Base-by-base conservation (phyloP, 2,113 vertebrate genomes). In the Noturus placidus region DNA sequence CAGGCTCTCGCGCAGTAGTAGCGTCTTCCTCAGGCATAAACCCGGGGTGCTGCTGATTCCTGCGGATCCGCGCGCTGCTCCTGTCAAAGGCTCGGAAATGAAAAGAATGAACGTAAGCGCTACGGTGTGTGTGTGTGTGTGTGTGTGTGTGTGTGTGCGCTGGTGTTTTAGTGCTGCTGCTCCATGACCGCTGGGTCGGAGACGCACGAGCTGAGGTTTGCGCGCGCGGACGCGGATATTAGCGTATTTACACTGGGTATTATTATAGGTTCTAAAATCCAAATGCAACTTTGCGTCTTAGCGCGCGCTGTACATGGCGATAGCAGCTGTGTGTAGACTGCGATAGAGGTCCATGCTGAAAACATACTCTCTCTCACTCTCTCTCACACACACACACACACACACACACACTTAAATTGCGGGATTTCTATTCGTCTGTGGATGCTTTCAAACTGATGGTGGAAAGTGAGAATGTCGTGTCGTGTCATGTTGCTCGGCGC, bases 101-200 rank as follows among this genome's bases (percentile, higher is more conserved):
- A 96, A 95, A 92, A 94, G 94, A 91, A 93, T 95, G 94, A 95
- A 96, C 92, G 95, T 96, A 94, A 96, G 95, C 93, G 92, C 93
- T 93, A 89, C 91, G 90, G 93, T 22, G 57, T 81, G 77, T 72
- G 85, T 72, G 82, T 92, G 85, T 74, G 88, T 65, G 82, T 70
- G 52, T n/a, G 50, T 5, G 69, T 20, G 38, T 17, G 72, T 27
- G 38, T 46, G 72, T 76, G 67, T 38, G 74, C 8, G 74, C 74
- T 79, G 52, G 69, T 59, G 84, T 86, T 17, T 77, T 59, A 14
- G 70, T 46, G 19, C 61, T 69, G 38, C 81, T 50, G 46, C 63
- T 83, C 46, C 42, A 33, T 69, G 46, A 63, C 56, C 84, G 70
- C 54, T 89, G 69, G 72, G 46, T 89, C 67, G 72, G 46, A 79